A percentile compares a stretch with the other conserved stretches of the same genome.
Conservation (phyloP, 2,113 vertebrate species). For the Melanerpes formicivorus region DNA sequence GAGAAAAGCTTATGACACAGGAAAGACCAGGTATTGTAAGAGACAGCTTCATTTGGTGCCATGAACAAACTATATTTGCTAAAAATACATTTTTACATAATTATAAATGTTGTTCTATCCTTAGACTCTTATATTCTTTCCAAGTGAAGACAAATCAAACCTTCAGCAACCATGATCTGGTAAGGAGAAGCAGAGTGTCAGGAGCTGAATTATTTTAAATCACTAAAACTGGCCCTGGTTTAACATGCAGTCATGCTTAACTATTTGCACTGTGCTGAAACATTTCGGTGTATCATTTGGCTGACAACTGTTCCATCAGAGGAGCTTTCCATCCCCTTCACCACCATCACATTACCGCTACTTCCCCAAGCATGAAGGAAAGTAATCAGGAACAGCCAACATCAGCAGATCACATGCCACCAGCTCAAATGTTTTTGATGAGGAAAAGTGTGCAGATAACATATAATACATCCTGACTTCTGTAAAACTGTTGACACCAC, state of each 20-base stretch:
- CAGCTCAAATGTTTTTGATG: background rate
- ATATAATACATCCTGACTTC: background rate
- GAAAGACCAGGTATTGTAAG: background rate
- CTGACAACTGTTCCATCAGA: background rate
- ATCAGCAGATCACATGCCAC: background rate
- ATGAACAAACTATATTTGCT: background rate
- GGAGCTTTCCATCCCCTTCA: background rate
- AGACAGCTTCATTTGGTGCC: background rate
- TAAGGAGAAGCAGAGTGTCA: background rate
- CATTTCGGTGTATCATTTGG: background rate
- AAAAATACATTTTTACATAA: background rate
- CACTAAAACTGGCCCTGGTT: background rate
- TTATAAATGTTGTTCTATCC: background rate
- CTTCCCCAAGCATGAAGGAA: background rate
- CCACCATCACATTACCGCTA: background rate
- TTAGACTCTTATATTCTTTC: background rate
- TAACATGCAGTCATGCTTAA: background rate
- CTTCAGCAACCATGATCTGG: background rate
- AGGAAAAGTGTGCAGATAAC: background rate
- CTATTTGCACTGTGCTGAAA: background rate
- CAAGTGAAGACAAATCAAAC: background rate
- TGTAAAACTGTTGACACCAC: conserved; percentile 7
- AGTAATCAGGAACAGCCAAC: background rate
- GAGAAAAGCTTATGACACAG: background rate
- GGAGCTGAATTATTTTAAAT: background rate